Evolutionary conservation across 1,140 invertebrate species (phyloP).

Genomic region (roundworm (Caenorhabditis elegans)): WBcel235 BX284606.5:3209501-3210000

Average conservation of each 20-base stretch:
- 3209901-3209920: too few species aligned
- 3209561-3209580: background rate
- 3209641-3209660: conserved; percentile 30
- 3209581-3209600: background rate
- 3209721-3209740: conserved; percentile 28
- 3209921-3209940: too few species aligned
- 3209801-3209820: too few species aligned
- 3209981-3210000: too few species aligned
- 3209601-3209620: background rate
- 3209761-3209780: background rate
- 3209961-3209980: too few species aligned
- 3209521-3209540: conserved; percentile 1
- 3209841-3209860: too few species aligned
- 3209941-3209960: too few species aligned
- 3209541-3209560: conserved; percentile 3
- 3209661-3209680: background rate
- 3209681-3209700: conserved; percentile 11
- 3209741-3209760: conserved; percentile 8
- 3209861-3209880: too few species aligned
- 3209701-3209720: conserved; percentile 23
- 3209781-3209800: too few species aligned
- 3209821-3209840: too few species aligned
- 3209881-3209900: too few species aligned
- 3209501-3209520: too few species aligned
- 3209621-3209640: background rate